phyloP scores from a whole-genome alignment of 1,140 invertebrate genomes.

The Drosophila ogumai region DNA sequence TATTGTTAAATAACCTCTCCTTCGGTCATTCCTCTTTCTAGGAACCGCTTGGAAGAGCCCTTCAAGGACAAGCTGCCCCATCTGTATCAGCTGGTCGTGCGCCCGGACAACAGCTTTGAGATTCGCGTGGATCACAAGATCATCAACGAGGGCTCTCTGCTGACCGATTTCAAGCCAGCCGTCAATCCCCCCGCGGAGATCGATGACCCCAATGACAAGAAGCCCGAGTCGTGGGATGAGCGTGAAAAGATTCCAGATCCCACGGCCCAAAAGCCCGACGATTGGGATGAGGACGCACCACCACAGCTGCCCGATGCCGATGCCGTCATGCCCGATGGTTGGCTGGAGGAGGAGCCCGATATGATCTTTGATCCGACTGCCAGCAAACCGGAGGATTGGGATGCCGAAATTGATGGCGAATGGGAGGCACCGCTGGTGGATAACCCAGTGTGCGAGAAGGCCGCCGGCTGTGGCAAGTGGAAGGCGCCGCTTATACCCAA shows the following conservation, averaged over 20 bases:
- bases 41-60: slow-evolving; percentile 92
- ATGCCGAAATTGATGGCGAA: slow-evolving; percentile 98
- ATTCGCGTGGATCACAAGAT: slow-evolving; percentile 90
- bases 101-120: slow-evolving; percentile 94
- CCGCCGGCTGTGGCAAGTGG: slow-evolving; percentile 96
- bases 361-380: slow-evolving; percentile 95
- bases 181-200: slow-evolving; percentile 98
- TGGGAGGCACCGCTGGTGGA: slow-evolving; percentile 98
- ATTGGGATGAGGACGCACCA: slow-evolving; percentile 98
- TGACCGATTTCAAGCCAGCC: slow-evolving; percentile 96
- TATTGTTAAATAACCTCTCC: slow-evolving; percentile 16
- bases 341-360: slow-evolving; percentile 96
- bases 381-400: slow-evolving; percentile 97
- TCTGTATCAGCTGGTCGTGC: slow-evolving; percentile 95
- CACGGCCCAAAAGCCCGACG: slow-evolving; percentile 94
- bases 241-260: slow-evolving; percentile 97
- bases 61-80: slow-evolving; percentile 98
- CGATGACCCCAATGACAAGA: slow-evolving; percentile 95
- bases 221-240: slow-evolving; percentile 98
- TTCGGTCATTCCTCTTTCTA: slow-evolving; percentile 52
- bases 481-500: slow-evolving; percentile 94
- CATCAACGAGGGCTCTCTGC: slow-evolving; percentile 93
- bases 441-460: slow-evolving; percentile 95
- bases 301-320: slow-evolving; percentile 94
- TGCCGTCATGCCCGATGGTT: slow-evolving; percentile 95